Base-by-base conservation (phyloP, 1,140 invertebrate species). In the Drosophila chauvacae region DNA sequence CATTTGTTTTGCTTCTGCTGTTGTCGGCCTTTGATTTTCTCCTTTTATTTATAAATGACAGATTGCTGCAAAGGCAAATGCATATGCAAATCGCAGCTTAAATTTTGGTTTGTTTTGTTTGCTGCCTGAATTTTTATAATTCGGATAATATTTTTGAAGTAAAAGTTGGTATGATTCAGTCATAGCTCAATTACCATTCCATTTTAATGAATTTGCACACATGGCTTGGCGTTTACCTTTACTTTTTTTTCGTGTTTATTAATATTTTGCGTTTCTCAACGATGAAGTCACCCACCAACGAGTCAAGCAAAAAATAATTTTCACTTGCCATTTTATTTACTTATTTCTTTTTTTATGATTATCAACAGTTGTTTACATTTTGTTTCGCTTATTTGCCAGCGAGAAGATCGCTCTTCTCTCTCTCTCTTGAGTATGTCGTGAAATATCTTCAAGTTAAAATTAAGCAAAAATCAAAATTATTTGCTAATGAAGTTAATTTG, bases 1-100 rank as follows among this genome's bases (percentile, higher is more conserved):
- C 71, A 56, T 72, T 88, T 60, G 63, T 65, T 79, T 45, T 60
- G 66, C 63, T 76, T 45, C 72, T 77, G 37, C 72, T 77, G 37
- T 77, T 79, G 48, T 37, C 47, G 39, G 60, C 41, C 42, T 50
- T 61, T 47, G 42, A 50, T 50, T 61, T 79, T 77, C 33, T 37
- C 42, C 69, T 53, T 58, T 75, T 63, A 55, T 68, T 50, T 45
- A 63, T 61, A 23, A 82, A 57, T 84, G 77, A 87, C 79, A 79
- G 71, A 79, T 87, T 76, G 82, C 18, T 64, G 69, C 75, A 2
- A 23, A 23, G 81, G 80, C 84, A 83, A 76, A 80, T 82, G 48
- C 63, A 62, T 62, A 64, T 60, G 39, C 58, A 65, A 53, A 59
- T 61, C 5, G 7, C 13, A 14, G 47, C 44, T 61, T 71, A 39